A percentile compares a stretch with the other conserved stretches of the same genome.
phyloP scores from a whole-genome alignment of 2,797 vertebrate genomes.

The Echiichthys vipera region DNA sequence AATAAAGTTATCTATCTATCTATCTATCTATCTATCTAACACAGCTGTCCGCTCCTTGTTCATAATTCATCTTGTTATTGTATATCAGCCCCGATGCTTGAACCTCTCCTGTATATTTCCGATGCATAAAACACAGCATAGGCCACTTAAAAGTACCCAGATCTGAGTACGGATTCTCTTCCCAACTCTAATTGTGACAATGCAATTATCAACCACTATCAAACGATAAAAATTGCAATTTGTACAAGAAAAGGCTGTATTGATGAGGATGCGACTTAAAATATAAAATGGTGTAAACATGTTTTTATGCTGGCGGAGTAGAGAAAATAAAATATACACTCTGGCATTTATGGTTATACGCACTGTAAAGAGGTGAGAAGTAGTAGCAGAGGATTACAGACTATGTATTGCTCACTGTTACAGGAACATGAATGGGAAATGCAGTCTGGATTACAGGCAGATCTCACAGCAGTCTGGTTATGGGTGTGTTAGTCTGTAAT shows the following conservation, averaged over 20 bases:
- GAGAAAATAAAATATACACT: slow-evolving; percentile 37
- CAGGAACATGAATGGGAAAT: slow-evolving; percentile 34
- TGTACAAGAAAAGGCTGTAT: slow-evolving; percentile 34
- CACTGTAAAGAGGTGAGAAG: slow-evolving; percentile 16
- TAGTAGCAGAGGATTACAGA: slow-evolving; percentile 27
- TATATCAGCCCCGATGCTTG: slow-evolving; percentile 47
- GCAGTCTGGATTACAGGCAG: slow-evolving; percentile 41
- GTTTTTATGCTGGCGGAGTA: slow-evolving; percentile 53
- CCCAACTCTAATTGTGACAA: slow-evolving; percentile 28
- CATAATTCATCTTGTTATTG: slow-evolving; percentile 30
- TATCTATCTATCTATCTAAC: too few relatives aligned
- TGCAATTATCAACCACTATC: slow-evolving; percentile 31
- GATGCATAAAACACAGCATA: slow-evolving; percentile 65
- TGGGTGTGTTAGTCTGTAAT: slow-evolving; percentile 46
- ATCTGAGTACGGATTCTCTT: slow-evolving; percentile 30
- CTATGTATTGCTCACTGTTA: slow-evolving; percentile 63
- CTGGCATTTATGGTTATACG: slow-evolving; percentile 23
- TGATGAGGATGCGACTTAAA: slow-evolving; percentile 40
- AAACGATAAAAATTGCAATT: slow-evolving; percentile 36
- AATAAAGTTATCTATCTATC: too few relatives aligned
- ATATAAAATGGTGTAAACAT: slow-evolving; percentile 58
- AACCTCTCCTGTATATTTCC: slow-evolving; percentile 37
- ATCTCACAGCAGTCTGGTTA: slow-evolving; percentile 54
- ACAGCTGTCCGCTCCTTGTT: slow-evolving; percentile 44
- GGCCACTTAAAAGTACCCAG: slow-evolving; percentile 52